A percentile compares a stretch with the other conserved stretches of the same genome.
Conservation (phyloP, 2,888 invertebrate genomes). For the Cancer borealis region DNA sequence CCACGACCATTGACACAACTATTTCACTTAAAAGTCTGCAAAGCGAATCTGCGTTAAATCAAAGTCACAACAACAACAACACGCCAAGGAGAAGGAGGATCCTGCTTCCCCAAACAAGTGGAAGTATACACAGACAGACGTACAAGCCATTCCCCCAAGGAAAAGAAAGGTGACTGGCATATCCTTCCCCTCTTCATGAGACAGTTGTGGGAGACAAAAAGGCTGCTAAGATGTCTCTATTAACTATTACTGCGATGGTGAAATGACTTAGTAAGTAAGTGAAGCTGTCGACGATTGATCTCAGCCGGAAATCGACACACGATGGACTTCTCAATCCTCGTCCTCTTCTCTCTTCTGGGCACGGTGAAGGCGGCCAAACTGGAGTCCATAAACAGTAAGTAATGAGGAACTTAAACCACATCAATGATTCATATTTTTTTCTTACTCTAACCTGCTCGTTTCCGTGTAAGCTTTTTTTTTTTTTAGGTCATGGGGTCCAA, state of each 20-base stretch:
- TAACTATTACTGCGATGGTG: not conserved
- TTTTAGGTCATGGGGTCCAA: too few species aligned
- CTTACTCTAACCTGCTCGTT: not conserved
- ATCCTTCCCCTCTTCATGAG: not conserved
- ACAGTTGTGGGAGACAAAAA: not conserved
- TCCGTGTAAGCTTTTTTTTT: not conserved
- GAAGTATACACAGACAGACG: not conserved
- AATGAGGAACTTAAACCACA: not conserved
- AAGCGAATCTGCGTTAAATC: not conserved
- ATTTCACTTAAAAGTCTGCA: not conserved
- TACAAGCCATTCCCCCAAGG: not conserved
- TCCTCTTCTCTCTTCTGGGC: not conserved
- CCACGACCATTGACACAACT: not conserved
- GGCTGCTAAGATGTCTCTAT: not conserved
- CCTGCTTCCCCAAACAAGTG: not conserved
- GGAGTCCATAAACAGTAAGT: conserved; percentile 17
- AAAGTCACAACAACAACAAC: not conserved
- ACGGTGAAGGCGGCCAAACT: not conserved
- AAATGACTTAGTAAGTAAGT: not conserved
- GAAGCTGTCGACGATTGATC: not conserved
- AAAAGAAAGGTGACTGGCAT: not conserved
- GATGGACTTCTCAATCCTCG: not conserved
- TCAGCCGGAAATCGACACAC: not conserved
- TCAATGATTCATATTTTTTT: not conserved
- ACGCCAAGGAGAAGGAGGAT: not conserved